Percentiles rank a stretch among this genome's conserved stretches.
phyloP scores from a whole-genome alignment of 1,140 invertebrate genomes.

The Calephelis nemesis region DNA sequence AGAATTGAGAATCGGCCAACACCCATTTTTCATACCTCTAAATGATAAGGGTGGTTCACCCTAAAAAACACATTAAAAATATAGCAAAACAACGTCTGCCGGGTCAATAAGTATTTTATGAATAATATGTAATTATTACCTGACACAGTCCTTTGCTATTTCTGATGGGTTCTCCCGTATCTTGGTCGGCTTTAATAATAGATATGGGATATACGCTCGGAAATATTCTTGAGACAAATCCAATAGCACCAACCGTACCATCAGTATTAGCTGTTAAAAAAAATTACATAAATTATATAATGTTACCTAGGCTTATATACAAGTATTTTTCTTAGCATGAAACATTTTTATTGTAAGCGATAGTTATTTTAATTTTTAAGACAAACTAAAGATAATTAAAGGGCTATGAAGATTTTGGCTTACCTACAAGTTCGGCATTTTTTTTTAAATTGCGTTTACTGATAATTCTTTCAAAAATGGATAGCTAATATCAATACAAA shows the following conservation, averaged over 20 bases:
- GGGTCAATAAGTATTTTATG: too few species aligned
- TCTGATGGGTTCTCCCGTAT: slow-evolving; percentile 90
- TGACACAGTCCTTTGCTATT: slow-evolving; percentile 90
- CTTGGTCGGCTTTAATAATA: slow-evolving; percentile 92
- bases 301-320: too few species aligned
- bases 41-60: too few species aligned
- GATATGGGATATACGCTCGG: slow-evolving; percentile 92
- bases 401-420: too few species aligned
- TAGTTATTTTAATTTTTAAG: neutral
- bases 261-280: slow-evolving; percentile 93
- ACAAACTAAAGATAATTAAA: neutral
- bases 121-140: slow-evolving; percentile 66
- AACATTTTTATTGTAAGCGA: neutral
- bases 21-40: too few species aligned
- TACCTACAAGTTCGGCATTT: too few species aligned
- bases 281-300: slow-evolving; percentile 37
- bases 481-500: too few species aligned
- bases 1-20: too few species aligned
- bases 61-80: too few species aligned
- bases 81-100: too few species aligned
- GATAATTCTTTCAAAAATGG: too few species aligned
- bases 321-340: neutral
- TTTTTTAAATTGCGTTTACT: too few species aligned
- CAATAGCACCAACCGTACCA: slow-evolving; percentile 95
- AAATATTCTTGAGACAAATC: slow-evolving; percentile 94